Base-by-base conservation (phyloP, 1,140 invertebrate genomes). In the Drosophila pectinifera region DNA sequence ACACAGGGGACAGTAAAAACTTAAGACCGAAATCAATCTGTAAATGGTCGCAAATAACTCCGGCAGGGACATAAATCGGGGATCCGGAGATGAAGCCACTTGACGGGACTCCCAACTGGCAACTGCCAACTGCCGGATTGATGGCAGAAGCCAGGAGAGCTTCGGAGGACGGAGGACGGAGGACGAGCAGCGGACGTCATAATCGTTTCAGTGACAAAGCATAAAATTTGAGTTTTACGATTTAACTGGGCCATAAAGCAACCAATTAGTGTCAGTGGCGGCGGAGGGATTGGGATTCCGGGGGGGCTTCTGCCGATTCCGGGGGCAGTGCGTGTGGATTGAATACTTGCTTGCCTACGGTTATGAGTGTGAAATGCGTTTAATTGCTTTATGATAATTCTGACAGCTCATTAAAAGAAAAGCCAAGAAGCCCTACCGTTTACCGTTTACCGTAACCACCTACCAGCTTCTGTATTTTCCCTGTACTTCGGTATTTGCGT, bases 211-310 rank as follows among this genome's bases (percentile, higher is more conserved):
- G 85, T 89, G 84, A 89, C 85, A 90, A 86, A 81, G 74, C 85
- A 90, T 90, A 90, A 90, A 90, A 86, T 90, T 91, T 85, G 74
- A 82, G 83, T 91, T 91, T 91, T 91, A 91, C 85, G 85, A 85
- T 82, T 83, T 83, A 79, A 90, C 73, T 91, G 78, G 77, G 80
- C 84, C 58, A 86, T 91, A 91, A 91, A 91, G 90, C 80, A 83
- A 84, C 90, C 90, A 91, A 91, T 91, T 91, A 91, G 90, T 91
- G 89, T 91, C 84, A 91, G 82, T 49, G 73, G 51, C 61, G 57
- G 48, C 11, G 28, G 13, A 13, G 31, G 45, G 59, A 14, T n/a
- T n/a, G 31, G 45, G 59, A 14, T n/a, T 45, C 18, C 31, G 31
- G 20, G 20, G 20, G 75, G 43, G 13, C 8, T 34, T 34, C 48